Evolutionary conservation across 2,888 invertebrate genomes (phyloP).

Genomic region (Ichneumoninae sp.): DNA sequence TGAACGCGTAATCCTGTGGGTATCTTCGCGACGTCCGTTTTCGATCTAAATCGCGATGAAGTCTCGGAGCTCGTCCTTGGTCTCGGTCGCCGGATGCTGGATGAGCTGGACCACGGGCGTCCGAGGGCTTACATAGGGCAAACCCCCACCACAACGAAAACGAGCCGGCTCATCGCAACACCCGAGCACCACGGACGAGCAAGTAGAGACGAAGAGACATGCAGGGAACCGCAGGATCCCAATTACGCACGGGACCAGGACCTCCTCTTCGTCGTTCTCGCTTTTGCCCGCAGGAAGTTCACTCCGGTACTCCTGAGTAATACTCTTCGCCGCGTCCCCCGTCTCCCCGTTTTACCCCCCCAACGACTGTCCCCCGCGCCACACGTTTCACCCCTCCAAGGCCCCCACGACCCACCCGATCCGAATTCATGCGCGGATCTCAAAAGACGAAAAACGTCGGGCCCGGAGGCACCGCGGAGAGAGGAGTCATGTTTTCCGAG

Average conservation of each 20-base stretch:
- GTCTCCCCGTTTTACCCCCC: conserved; percentile 20
- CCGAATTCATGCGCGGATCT: conserved; percentile 54
- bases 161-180: conserved; percentile 48
- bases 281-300: conserved; percentile 79
- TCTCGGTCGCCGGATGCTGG: conserved; percentile 82
- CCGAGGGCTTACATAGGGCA: conserved; percentile 84
- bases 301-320: conserved; percentile 65
- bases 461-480: conserved; percentile 29
- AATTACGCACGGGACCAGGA: conserved; percentile 79
- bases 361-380: background rate
- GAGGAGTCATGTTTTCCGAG: conserved; percentile 59
- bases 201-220: conserved; percentile 55
- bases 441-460: conserved; percentile 50
- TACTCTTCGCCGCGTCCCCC: conserved; percentile 38
- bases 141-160: conserved; percentile 79
- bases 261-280: conserved; percentile 61
- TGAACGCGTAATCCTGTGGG: conserved; percentile 60
- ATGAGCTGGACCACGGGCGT: conserved; percentile 83
- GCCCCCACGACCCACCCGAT: conserved; percentile 34
- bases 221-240: conserved; percentile 80
- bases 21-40: conserved; percentile 32
- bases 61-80: conserved; percentile 75
- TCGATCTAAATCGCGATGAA: conserved; percentile 53
- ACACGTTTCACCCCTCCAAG: conserved; percentile 38
- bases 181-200: conserved; percentile 40